phyloP scores from a whole-genome alignment of 2,888 invertebrate species.

The Amiota minor region DNA sequence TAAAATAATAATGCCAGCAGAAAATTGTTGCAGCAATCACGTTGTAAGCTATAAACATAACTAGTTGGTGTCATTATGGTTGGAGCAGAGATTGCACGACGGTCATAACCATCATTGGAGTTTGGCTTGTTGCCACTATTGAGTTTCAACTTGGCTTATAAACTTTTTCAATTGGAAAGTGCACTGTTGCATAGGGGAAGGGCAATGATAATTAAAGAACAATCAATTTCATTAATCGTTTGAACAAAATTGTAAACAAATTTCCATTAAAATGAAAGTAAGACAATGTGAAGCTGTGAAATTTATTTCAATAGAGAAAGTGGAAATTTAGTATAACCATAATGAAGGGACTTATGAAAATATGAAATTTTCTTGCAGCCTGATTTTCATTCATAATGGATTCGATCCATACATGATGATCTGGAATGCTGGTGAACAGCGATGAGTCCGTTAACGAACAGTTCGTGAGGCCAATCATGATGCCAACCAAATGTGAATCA shows the following conservation, averaged over 20 bases:
- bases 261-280: constrained; percentile 39
- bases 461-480: neutral
- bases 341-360: constrained; percentile 31
- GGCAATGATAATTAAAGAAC: constrained; percentile 47
- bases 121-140: too few relatives aligned
- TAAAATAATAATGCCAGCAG: too few relatives aligned
- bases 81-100: too few relatives aligned
- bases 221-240: constrained; percentile 46
- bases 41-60: too few relatives aligned
- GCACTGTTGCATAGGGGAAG: constrained; percentile 36
- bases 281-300: too few relatives aligned
- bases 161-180: neutral
- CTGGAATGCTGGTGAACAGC: neutral
- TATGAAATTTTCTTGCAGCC: constrained; percentile 17
- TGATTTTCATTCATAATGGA: neutral
- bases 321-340: constrained; percentile 29
- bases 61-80: too few relatives aligned
- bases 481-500: constrained; percentile 2
- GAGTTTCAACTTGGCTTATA: neutral
- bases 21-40: too few relatives aligned
- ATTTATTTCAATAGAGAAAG: constrained; percentile 44
- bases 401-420: constrained; percentile 5
- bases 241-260: constrained; percentile 40
- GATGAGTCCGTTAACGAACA: neutral
- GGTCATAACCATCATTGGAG: too few relatives aligned